Percentiles rank a stretch among this genome's conserved stretches.
phyloP scores from a whole-genome alignment of 2,113 vertebrate genomes.

The human region DNA sequence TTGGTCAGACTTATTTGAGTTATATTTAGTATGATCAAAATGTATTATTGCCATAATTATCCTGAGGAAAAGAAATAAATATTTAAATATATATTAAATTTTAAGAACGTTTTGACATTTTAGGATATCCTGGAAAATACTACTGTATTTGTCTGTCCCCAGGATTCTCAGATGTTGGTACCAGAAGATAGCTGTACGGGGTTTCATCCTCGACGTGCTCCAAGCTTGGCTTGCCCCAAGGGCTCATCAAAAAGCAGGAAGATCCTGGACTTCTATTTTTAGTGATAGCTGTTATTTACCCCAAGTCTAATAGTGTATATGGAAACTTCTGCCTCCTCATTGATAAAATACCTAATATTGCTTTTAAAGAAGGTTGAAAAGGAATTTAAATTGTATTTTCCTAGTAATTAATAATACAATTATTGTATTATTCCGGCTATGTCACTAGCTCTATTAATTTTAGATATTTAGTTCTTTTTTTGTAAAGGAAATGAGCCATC shows the following conservation, averaged over 20 bases:
- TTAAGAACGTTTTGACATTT: neutral
- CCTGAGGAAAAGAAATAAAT: neutral
- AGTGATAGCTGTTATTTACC: neutral
- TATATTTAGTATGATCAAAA: neutral
- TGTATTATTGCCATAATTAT: neutral
- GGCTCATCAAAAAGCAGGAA: neutral
- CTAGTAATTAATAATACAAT: neutral
- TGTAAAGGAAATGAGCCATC: neutral
- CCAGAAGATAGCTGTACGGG: neutral
- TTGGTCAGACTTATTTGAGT: neutral
- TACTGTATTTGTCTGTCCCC: neutral
- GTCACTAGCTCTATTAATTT: neutral
- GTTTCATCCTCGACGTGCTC: accelerated
- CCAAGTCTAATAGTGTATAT: neutral
- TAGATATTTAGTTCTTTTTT: neutral
- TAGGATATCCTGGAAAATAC: neutral
- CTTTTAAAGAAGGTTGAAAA: neutral
- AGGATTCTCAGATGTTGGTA: neutral
- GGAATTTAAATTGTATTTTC: neutral
- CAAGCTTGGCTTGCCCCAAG: neutral
- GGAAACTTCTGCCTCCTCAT: neutral
- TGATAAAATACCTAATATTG: neutral
- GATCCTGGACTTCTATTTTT: neutral
- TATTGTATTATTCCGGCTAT: neutral
- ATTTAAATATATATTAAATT: neutral